These are phyloP conservation scores for Carassius auratus DNA, from an alignment of 2,113 vertebrate species.

Conservation along the genomic window DNA sequence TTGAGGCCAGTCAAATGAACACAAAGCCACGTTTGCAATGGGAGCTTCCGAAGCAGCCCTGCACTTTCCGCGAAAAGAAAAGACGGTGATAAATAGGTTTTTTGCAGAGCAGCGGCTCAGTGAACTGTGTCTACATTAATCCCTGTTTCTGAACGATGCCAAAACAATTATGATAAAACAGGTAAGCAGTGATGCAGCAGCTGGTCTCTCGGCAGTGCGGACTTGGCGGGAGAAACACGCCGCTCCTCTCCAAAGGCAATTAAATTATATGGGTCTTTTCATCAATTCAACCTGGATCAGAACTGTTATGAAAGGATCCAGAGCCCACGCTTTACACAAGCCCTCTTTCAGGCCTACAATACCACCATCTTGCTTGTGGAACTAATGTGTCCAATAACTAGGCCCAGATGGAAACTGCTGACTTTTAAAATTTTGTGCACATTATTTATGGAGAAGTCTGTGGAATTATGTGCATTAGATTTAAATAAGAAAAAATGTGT, in stretches of 20 bases:
- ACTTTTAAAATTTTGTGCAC: background rate
- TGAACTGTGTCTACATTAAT: conserved; percentile 38
- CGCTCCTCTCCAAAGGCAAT: conserved; percentile 7
- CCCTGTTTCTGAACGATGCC: conserved; percentile 35
- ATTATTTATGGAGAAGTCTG: background rate
- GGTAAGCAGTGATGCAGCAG: conserved; percentile 12
- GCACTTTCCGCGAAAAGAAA: background rate
- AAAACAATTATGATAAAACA: conserved; percentile 50
- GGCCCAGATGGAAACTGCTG: background rate
- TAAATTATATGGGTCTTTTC: conserved; percentile 17
- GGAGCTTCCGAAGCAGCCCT: background rate
- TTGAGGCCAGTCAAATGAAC: conserved; percentile 7
- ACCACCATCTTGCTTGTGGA: background rate
- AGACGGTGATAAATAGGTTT: conserved; percentile 27
- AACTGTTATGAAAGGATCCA: conserved; percentile 1
- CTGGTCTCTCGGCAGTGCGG: conserved; percentile 16
- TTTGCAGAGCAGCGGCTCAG: conserved; percentile 4
- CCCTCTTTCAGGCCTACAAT: background rate
- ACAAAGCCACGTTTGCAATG: background rate
- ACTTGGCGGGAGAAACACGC: conserved; percentile 12
- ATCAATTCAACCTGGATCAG: conserved; percentile 1
- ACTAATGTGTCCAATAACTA: background rate
- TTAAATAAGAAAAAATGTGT: background rate
- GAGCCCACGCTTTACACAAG: background rate
- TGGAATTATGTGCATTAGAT: background rate